Percentiles rank a stretch among this genome's conserved stretches.
phyloP scores from a whole-genome alignment of 1,140 invertebrate species.

The Pseudomyrmex dendroicus region DNA sequence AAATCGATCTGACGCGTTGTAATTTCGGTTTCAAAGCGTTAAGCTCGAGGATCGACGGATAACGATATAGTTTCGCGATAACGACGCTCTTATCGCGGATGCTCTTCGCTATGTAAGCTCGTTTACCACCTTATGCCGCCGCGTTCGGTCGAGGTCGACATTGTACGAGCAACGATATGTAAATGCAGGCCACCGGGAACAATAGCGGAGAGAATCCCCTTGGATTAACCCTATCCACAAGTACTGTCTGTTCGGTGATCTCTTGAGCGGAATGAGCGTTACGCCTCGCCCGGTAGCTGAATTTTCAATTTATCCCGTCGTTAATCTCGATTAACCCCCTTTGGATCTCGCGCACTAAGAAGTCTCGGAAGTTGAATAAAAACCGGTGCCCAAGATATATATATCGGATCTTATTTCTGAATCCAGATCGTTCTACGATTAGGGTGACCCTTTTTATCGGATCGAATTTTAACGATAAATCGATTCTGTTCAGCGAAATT shows the following conservation, averaged over 20 bases:
- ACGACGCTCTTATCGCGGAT: conserved; percentile 1
- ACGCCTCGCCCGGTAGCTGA: conserved; percentile 2
- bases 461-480: conserved; percentile 40
- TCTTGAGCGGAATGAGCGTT: conserved; percentile 31
- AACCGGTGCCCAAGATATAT: not conserved
- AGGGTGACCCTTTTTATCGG: not conserved
- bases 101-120: conserved; percentile 11
- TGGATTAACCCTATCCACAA: conserved; percentile 51
- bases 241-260: conserved; percentile 28
- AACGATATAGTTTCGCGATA: not conserved
- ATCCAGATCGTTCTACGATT: conserved; percentile 9
- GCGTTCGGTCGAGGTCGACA: not conserved
- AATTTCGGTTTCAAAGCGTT: not conserved
- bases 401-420: not conserved
- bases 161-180: conserved; percentile 57
- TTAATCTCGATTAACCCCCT: conserved; percentile 56
- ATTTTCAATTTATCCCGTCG: conserved; percentile 46
- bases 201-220: conserved; percentile 41
- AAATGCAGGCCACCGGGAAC: conserved; percentile 50
- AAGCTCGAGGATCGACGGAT: conserved; percentile 9
- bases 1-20: not conserved
- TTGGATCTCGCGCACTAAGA: not conserved
- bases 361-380: conserved; percentile 13
- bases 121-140: conserved; percentile 16
- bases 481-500: conserved; percentile 7